Percentiles rank a stretch among this genome's conserved stretches.
Conservation (phyloP, 2,888 invertebrate genomes). For the Cataglyphis altisquamis region DNA sequence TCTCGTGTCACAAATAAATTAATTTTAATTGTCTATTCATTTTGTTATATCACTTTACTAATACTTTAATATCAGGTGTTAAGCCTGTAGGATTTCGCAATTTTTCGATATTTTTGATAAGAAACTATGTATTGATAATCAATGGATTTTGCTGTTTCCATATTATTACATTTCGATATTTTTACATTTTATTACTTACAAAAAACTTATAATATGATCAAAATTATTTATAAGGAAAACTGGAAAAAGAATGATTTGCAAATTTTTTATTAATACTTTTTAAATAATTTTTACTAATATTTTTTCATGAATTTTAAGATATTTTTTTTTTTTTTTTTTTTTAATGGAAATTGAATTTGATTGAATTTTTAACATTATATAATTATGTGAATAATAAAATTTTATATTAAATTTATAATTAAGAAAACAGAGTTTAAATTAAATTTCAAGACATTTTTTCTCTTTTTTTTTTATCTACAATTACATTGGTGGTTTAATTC, state of each 20-base stretch:
- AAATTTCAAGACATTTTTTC: neutral
- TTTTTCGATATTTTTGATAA: neutral
- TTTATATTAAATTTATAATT: neutral
- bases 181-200: neutral
- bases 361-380: neutral
- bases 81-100: neutral
- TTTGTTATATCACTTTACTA: neutral
- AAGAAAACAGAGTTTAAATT: neutral
- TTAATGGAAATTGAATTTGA: neutral
- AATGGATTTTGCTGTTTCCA: neutral
- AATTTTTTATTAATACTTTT: neutral
- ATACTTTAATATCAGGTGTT: slow-evolving; percentile 5
- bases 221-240: neutral
- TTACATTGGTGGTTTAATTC: neutral
- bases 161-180: neutral
- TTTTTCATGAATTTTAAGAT: neutral
- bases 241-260: neutral
- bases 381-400: slow-evolving; percentile 6
- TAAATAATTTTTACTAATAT: neutral
- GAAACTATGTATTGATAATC: neutral
- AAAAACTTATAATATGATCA: neutral
- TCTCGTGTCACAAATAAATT: neutral
- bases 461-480: neutral
- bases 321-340: neutral
- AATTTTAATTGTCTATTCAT: slow-evolving; percentile 15